These are phyloP conservation scores for Marisa cornuarietis DNA, from an alignment of 1,140 invertebrate species.

Conservation along the genomic window DNA sequence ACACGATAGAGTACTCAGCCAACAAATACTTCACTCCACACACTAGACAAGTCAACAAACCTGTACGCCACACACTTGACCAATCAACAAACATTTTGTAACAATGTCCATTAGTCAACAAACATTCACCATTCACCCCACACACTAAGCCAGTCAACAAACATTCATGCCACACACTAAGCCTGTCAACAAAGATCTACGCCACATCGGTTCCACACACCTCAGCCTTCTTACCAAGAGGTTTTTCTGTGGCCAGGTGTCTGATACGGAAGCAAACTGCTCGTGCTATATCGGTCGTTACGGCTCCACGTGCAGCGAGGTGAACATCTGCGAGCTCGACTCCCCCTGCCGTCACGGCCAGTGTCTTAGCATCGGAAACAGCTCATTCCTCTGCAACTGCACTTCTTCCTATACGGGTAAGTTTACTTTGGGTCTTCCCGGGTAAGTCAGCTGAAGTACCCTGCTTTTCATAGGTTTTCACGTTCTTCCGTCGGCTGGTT, in stretches of 20 bases:
- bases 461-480: not conserved
- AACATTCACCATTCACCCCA: too few relatives aligned
- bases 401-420: slow-evolving; percentile 70
- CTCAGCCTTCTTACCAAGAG: too few relatives aligned
- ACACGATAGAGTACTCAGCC: too few relatives aligned
- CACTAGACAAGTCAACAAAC: too few relatives aligned
- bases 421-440: slow-evolving; percentile 56
- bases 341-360: slow-evolving; percentile 60
- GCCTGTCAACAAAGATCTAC: too few relatives aligned
- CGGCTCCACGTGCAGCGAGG: slow-evolving; percentile 71
- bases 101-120: too few relatives aligned
- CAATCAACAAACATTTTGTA: too few relatives aligned
- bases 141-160: not conserved
- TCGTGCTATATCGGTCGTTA: slow-evolving; percentile 80
- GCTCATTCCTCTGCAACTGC: slow-evolving; percentile 80
- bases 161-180: not conserved
- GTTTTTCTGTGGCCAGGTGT: too few relatives aligned
- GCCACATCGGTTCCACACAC: too few relatives aligned
- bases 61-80: too few relatives aligned
- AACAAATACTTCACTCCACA: too few relatives aligned
- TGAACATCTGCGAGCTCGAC: slow-evolving; percentile 35
- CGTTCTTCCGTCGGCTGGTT: not conserved
- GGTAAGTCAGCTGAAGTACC: too few relatives aligned
- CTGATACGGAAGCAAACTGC: slow-evolving; percentile 72
- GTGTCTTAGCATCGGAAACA: slow-evolving; percentile 41